Conservation (phyloP, 2,888 invertebrate genomes). For the Erpobdella octoculata region DNA sequence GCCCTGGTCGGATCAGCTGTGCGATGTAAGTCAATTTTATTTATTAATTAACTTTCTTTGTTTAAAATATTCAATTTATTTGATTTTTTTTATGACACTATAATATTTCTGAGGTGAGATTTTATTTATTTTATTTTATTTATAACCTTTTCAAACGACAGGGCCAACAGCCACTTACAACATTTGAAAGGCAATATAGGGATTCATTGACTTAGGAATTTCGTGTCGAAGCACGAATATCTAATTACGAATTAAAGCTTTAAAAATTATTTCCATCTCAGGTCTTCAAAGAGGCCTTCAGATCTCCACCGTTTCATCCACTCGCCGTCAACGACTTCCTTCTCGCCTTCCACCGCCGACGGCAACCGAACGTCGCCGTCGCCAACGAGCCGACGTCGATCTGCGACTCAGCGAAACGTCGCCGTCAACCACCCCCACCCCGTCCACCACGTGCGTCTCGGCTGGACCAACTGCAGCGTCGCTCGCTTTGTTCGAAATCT, state of each 20-base stretch:
- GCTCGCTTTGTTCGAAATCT: not conserved
- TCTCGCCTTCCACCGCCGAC: not conserved
- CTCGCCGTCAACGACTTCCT: not conserved
- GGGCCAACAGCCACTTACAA: too few relatives aligned
- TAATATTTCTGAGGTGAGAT: too few relatives aligned
- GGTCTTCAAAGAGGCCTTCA: not conserved
- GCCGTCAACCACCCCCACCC: not conserved
- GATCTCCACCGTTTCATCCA: not conserved
- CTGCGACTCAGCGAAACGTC: not conserved
- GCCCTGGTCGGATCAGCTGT: too few relatives aligned
- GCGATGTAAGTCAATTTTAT: too few relatives aligned
- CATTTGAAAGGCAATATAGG: too few relatives aligned
- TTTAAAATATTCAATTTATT: too few relatives aligned
- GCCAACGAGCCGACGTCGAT: not conserved
- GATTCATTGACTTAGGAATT: too few relatives aligned
- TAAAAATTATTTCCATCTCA: not conserved
- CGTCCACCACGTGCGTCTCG: not conserved
- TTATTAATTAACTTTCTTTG: too few relatives aligned
- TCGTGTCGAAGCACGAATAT: too few relatives aligned
- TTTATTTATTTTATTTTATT: too few relatives aligned
- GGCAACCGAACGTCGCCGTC: not conserved
- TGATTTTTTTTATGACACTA: too few relatives aligned
- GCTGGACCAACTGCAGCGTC: not conserved
- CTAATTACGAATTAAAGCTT: not conserved
- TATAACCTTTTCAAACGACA: too few relatives aligned